These are phyloP conservation scores for Encarsia formosa DNA, from an alignment of 2,888 invertebrate species.

Conservation along the genomic window DNA sequence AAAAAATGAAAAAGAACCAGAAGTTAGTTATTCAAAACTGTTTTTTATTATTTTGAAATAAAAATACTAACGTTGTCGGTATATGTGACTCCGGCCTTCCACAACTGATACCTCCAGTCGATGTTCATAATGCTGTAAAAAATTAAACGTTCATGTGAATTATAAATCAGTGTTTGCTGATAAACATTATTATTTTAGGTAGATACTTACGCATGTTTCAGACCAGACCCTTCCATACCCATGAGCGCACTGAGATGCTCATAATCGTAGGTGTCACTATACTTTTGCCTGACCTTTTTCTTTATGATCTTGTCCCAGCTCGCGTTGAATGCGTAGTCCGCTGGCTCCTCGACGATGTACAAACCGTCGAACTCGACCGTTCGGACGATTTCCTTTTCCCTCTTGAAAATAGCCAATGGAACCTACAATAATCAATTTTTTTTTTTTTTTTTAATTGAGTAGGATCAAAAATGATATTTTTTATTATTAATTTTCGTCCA, in stretches of 20 bases:
- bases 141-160: too few species aligned
- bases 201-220: slow-evolving; percentile 68
- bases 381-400: slow-evolving; percentile 97
- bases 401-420: slow-evolving; percentile 96
- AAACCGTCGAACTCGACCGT: slow-evolving; percentile 96
- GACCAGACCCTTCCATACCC: slow-evolving; percentile 85
- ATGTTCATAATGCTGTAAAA: slow-evolving; percentile 80
- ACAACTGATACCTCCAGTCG: slow-evolving; percentile 96
- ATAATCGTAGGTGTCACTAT: slow-evolving; percentile 95
- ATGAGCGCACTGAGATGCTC: slow-evolving; percentile 92
- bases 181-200: too few species aligned
- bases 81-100: slow-evolving; percentile 98
- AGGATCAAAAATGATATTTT: not conserved
- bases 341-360: slow-evolving; percentile 95
- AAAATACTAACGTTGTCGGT: slow-evolving; percentile 89
- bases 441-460: too few species aligned
- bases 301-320: slow-evolving; percentile 99
- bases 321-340: slow-evolving; percentile 90
- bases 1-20: slow-evolving; percentile 71
- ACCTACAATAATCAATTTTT: too few species aligned
- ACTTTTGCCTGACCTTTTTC: slow-evolving; percentile 96
- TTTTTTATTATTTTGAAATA: too few species aligned
- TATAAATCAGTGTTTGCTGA: too few species aligned
- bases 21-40: too few species aligned
- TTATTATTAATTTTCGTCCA: too few species aligned